These are phyloP conservation scores for Morus bassanus DNA, from an alignment of 2,797 vertebrate genomes.

Conservation along the genomic window DNA sequence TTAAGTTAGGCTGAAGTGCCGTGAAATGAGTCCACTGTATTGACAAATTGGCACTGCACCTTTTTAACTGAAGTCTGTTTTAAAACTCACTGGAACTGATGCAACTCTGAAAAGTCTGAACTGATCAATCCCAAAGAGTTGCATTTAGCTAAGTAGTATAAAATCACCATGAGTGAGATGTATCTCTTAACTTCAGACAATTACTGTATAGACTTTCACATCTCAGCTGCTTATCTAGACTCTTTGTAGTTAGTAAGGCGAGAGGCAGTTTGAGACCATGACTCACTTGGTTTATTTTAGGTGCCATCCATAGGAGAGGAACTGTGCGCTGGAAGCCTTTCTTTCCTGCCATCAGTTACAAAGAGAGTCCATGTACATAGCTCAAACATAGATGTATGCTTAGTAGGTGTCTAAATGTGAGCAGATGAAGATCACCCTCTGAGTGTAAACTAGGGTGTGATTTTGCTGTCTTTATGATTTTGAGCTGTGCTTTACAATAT, in stretches of 20 bases:
- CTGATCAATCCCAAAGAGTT: not conserved
- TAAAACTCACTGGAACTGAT: not conserved
- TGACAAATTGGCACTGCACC: rapidly evolving
- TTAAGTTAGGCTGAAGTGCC: not conserved
- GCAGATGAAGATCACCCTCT: not conserved
- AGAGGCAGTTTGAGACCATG: not conserved
- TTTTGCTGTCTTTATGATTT: not conserved
- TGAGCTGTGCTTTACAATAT: not conserved
- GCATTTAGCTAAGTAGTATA: not conserved
- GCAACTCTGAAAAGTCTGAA: not conserved
- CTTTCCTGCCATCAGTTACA: not conserved
- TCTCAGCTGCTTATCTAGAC: conserved; percentile 1
- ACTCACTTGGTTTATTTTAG: conserved; percentile 39
- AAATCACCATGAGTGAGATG: not conserved
- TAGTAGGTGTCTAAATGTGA: not conserved
- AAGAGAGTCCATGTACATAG: not conserved
- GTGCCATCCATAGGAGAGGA: not conserved
- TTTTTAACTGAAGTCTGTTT: not conserved
- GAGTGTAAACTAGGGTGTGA: not conserved
- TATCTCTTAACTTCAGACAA: not conserved
- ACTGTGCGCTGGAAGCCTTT: not conserved
- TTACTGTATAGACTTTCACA: not conserved
- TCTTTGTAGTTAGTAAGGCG: not conserved
- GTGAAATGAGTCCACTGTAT: not conserved
- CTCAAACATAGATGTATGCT: not conserved